These are phyloP conservation scores for Schizaphis graminum DNA, from an alignment of 2,888 invertebrate genomes.

Conservation along the genomic window DNA sequence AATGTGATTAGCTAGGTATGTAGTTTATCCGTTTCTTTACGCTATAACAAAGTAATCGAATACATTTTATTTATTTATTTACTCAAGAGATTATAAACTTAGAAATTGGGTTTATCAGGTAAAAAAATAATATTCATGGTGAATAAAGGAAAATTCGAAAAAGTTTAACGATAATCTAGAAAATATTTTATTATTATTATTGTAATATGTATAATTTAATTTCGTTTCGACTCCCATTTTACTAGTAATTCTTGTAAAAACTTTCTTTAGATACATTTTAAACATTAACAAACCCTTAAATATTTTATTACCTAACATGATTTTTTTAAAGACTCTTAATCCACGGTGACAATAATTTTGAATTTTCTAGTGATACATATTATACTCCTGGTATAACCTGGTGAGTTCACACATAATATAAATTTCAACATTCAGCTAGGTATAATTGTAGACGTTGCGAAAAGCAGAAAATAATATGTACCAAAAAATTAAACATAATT, in stretches of 20 bases:
- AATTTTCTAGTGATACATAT: background rate
- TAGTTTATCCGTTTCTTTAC: background rate
- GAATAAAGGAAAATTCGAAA: background rate
- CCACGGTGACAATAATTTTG: background rate
- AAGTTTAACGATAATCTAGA: background rate
- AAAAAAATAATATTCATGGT: background rate
- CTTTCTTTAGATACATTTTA: background rate
- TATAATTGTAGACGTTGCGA: background rate
- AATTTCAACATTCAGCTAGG: background rate
- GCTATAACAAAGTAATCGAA: background rate
- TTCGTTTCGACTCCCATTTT: too few relatives aligned
- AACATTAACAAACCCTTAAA: background rate
- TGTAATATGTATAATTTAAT: too few relatives aligned
- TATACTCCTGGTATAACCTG: background rate
- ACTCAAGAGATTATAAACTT: background rate
- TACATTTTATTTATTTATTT: background rate
- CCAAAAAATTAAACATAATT: constrained; percentile 3
- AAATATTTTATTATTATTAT: background rate
- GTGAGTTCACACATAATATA: background rate
- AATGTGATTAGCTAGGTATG: background rate
- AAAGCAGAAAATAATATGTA: background rate
- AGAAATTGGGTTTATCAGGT: background rate
- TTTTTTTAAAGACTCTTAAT: background rate
- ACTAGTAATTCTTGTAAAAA: background rate
- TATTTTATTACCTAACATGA: background rate